A percentile compares a stretch with the other conserved stretches of the same genome.
Evolutionary conservation across 2,113 vertebrate species (phyloP).

Genomic region (Paraplagusia blochii): DNA sequence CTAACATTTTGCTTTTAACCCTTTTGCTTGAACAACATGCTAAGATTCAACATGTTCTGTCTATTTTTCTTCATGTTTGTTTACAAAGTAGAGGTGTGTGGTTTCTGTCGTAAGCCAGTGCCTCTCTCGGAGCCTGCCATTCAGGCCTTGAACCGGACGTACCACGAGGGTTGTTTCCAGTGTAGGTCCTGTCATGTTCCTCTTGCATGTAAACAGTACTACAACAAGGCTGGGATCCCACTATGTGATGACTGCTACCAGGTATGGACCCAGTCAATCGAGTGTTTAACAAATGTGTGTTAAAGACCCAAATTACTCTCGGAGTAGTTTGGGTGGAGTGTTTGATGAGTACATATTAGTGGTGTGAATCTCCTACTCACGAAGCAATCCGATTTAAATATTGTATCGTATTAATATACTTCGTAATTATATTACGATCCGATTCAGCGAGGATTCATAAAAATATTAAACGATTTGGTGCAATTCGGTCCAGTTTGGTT

Average conservation of each 20-base stretch:
- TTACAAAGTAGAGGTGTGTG: constrained; percentile 82
- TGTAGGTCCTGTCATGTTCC: constrained; percentile 82
- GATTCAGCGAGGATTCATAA: no score
- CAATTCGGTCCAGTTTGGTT: no score
- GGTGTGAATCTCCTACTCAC: no score
- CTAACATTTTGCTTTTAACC: not conserved
- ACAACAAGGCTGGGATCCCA: constrained; percentile 85
- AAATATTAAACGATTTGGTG: no score
- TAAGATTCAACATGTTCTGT: constrained; percentile 13
- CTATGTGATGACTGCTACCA: constrained; percentile 87
- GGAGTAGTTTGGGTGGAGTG: no score
- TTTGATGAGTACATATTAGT: no score
- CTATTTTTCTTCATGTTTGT: constrained; percentile 28
- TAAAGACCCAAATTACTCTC: not conserved
- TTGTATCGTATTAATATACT: no score
- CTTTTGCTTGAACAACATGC: not conserved
- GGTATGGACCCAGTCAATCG: constrained; percentile 64
- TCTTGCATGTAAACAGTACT: constrained; percentile 86
- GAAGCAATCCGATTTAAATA: no score
- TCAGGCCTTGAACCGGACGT: constrained; percentile 86
- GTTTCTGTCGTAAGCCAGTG: constrained; percentile 88
- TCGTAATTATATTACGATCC: no score
- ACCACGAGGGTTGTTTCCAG: constrained; percentile 88
- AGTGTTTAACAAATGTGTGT: not conserved
- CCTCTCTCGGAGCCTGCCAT: constrained; percentile 71